Conservation (phyloP, 2,797 vertebrate species). For the Ctenosaura bakeri region DNA sequence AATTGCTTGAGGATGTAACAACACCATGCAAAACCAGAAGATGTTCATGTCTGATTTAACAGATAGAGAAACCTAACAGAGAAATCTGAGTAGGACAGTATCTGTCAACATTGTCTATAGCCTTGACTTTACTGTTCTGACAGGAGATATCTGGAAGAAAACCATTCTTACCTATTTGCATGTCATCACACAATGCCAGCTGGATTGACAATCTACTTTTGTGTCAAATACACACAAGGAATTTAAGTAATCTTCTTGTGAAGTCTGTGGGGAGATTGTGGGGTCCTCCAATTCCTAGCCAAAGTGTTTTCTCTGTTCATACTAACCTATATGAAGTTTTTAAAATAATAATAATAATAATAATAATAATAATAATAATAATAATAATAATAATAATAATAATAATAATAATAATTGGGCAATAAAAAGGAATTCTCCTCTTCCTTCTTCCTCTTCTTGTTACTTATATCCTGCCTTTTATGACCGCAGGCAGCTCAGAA, state of each 20-base stretch:
- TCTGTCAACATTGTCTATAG: neutral
- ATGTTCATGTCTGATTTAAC: slow-evolving; percentile 27
- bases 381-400: too few relatives aligned
- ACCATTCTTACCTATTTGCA: neutral
- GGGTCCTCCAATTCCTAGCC: neutral
- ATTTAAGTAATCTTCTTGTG: too few relatives aligned
- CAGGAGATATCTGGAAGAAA: neutral
- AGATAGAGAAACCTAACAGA: neutral
- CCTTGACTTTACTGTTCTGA: neutral
- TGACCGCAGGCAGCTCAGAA: too few relatives aligned
- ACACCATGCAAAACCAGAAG: slow-evolving; percentile 42
- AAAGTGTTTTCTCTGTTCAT: neutral
- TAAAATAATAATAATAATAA: too few relatives aligned
- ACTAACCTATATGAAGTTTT: too few relatives aligned
- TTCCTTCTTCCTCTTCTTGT: too few relatives aligned
- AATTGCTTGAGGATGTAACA: slow-evolving; percentile 46
- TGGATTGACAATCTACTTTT: neutral
- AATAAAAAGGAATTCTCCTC: too few relatives aligned
- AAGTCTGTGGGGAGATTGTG: neutral
- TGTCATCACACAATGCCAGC: neutral
- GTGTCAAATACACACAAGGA: neutral
- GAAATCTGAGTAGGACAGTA: neutral
- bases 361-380: too few relatives aligned
- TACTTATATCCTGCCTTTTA: too few relatives aligned
- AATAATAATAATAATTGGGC: too few relatives aligned